A percentile compares a stretch with the other conserved stretches of the same genome.
Evolutionary conservation across 2,113 vertebrate genomes (phyloP).

Genomic region (Ginglymostoma cirratum): DNA sequence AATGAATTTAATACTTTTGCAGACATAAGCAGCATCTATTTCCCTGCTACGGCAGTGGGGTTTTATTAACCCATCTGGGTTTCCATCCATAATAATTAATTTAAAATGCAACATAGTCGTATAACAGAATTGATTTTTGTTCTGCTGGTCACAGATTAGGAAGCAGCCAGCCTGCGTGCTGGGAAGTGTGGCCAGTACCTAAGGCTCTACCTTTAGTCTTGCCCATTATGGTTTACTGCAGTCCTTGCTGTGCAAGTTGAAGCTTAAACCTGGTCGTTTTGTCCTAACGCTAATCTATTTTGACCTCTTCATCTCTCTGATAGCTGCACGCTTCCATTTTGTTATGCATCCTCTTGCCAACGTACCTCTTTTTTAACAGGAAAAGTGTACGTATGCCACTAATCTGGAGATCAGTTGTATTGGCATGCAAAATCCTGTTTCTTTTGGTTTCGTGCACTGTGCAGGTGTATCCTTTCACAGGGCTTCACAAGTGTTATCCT

Average conservation of each 20-base stretch:
- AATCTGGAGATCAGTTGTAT: background rate
- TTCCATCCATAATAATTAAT: slow-evolving; percentile 30
- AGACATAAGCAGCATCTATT: background rate
- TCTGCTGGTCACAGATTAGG: background rate
- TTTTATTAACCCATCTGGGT: slow-evolving; percentile 2
- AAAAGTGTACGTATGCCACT: background rate
- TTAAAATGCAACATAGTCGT: background rate
- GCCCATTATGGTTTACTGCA: too few relatives aligned
- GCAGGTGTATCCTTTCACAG: background rate
- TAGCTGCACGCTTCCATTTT: background rate
- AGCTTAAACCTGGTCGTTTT: background rate
- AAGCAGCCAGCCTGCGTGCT: background rate
- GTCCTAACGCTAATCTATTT: background rate
- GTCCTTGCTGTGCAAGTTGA: background rate
- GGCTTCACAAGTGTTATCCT: background rate
- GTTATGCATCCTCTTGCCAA: background rate
- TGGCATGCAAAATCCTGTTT: background rate
- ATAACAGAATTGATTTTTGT: slow-evolving; percentile 23
- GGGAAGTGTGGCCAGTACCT: background rate
- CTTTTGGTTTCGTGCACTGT: background rate
- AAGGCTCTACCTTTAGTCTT: background rate
- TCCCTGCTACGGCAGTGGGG: background rate
- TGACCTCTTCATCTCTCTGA: background rate
- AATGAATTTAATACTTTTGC: slow-evolving; percentile 69
- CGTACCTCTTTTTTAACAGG: background rate